These are phyloP conservation scores for Malurus splendens DNA, from an alignment of 2,797 vertebrate genomes.

Conservation along the genomic window DNA sequence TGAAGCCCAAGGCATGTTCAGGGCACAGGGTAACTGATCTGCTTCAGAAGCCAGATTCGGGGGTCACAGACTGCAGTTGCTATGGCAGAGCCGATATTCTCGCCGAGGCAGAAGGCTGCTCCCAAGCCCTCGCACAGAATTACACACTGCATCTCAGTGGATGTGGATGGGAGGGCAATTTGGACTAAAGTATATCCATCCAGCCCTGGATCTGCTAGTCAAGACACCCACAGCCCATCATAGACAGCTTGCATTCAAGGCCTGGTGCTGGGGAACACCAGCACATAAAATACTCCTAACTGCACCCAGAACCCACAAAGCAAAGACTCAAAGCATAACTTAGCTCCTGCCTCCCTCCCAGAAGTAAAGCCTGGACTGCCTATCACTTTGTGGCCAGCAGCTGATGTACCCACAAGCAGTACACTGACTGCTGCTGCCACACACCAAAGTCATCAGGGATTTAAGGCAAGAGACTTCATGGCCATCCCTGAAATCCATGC, in stretches of 20 bases:
- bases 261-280: background rate
- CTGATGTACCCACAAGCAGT: fast-evolving
- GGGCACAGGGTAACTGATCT: background rate
- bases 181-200: background rate
- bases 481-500: background rate
- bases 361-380: background rate
- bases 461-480: background rate
- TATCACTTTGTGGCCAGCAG: background rate
- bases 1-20: fast-evolving
- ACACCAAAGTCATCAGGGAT: background rate
- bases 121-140: background rate
- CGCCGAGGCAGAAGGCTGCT: background rate
- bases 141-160: background rate
- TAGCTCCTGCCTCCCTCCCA: background rate
- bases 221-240: background rate
- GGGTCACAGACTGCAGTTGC: background rate
- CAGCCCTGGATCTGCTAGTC: background rate
- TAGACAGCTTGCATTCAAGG: background rate
- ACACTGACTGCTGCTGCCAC: background rate
- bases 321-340: background rate
- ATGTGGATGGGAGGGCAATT: background rate
- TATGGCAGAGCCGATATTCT: background rate
- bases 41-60: background rate
- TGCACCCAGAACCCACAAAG: background rate
- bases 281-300: background rate